phyloP scores from a whole-genome alignment of 2,888 invertebrate genomes.

The Amblyjoppa fuscipennis region DNA sequence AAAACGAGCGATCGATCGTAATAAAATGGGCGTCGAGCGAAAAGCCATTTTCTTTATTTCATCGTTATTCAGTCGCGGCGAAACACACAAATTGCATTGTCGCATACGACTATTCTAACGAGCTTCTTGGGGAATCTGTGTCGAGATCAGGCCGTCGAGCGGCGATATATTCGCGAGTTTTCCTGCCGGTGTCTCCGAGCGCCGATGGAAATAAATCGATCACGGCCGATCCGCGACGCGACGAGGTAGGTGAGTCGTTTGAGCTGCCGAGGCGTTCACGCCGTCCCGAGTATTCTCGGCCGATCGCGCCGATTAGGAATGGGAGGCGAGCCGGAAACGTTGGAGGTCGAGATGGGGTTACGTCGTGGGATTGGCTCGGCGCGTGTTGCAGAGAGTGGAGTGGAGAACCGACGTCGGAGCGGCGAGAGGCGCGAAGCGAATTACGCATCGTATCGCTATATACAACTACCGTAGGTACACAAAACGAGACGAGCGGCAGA shows the following conservation, averaged over 20 bases:
- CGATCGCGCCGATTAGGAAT: slow-evolving; percentile 53
- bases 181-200: not conserved
- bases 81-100: not conserved
- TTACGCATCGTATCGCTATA: slow-evolving; percentile 2
- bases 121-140: slow-evolving; percentile 2
- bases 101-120: not conserved
- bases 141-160: not conserved
- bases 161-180: slow-evolving; percentile 7
- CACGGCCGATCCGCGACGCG: slow-evolving; percentile 31
- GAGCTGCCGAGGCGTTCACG: slow-evolving; percentile 26
- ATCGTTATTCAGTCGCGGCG: not conserved
- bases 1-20: no score
- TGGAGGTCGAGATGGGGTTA: slow-evolving; percentile 79
- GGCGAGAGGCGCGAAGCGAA: slow-evolving; percentile 69
- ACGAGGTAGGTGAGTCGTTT: slow-evolving; percentile 8
- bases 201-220: slow-evolving; percentile 40
- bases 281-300: slow-evolving; percentile 45
- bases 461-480: slow-evolving; percentile 10
- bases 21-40: no score
- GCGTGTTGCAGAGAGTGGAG: slow-evolving; percentile 35
- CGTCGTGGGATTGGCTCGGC: slow-evolving; percentile 73
- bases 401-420: slow-evolving; percentile 49
- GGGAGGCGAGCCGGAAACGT: slow-evolving; percentile 77
- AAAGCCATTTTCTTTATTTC: not conserved
- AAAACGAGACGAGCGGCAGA: slow-evolving; percentile 41